Percentiles rank a stretch among this genome's conserved stretches.
phyloP scores from a whole-genome alignment of 2,888 invertebrate species.

The Coecobrya sp. region DNA sequence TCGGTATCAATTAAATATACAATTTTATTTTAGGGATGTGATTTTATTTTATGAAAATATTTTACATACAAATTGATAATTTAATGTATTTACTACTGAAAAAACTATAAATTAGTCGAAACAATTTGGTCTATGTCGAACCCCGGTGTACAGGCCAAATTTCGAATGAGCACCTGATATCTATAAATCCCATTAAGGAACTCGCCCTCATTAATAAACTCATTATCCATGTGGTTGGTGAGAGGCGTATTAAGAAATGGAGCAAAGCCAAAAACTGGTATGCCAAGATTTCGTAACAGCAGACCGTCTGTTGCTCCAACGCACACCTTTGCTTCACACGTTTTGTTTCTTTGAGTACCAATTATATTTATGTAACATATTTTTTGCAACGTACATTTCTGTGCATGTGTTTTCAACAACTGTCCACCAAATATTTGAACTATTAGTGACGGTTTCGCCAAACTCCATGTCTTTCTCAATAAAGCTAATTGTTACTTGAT shows the following conservation, averaged over 20 bases:
- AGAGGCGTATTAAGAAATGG: constrained; percentile 63
- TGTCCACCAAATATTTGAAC: constrained; percentile 91
- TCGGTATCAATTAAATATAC: too few relatives aligned
- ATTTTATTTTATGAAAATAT: too few relatives aligned
- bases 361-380: neutral
- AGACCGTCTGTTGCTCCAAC: constrained; percentile 39
- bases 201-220: constrained; percentile 72
- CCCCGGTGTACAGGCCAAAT: too few relatives aligned
- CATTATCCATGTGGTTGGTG: constrained; percentile 75
- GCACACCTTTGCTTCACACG: neutral
- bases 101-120: too few relatives aligned
- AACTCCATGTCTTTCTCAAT: constrained; percentile 90
- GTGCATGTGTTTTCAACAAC: constrained; percentile 90
- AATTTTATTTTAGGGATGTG: too few relatives aligned
- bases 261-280: constrained; percentile 76
- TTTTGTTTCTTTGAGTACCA: constrained; percentile 47
- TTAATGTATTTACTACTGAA: too few relatives aligned
- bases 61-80: too few relatives aligned
- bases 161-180: constrained; percentile 46
- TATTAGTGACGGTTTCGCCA: constrained; percentile 90
- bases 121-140: too few relatives aligned
- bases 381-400: constrained; percentile 58
- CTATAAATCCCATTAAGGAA: constrained; percentile 75
- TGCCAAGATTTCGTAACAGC: constrained; percentile 89
- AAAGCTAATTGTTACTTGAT: constrained; percentile 91